Evolutionary conservation across 2,113 vertebrate species (phyloP).

Genomic region (Pomatorhinus ruficollis): DNA sequence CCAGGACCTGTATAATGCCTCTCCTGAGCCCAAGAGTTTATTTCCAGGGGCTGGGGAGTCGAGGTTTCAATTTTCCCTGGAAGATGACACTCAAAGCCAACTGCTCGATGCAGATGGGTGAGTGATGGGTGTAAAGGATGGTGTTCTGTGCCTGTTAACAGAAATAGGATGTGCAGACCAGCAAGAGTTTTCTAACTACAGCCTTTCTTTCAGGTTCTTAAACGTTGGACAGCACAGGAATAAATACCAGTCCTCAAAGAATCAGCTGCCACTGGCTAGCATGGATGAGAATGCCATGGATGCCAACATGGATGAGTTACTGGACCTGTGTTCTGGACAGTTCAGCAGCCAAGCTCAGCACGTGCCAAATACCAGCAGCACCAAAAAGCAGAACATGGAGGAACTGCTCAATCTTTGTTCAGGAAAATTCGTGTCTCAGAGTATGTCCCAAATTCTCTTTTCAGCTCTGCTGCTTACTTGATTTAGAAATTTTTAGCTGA

Average conservation of each 20-base stretch:
- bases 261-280: slow-evolving; percentile 84
- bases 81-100: slow-evolving; percentile 95
- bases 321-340: slow-evolving; percentile 89
- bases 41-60: slow-evolving; percentile 81
- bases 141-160: background rate
- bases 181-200: background rate
- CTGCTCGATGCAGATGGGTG: slow-evolving; percentile 95
- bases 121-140: slow-evolving; percentile 45
- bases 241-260: slow-evolving; percentile 82
- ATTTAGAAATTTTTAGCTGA: background rate
- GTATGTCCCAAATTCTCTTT: slow-evolving; percentile 45
- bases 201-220: slow-evolving; percentile 73
- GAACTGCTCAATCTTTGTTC: slow-evolving; percentile 90
- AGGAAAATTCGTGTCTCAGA: slow-evolving; percentile 82
- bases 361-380: background rate
- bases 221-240: slow-evolving; percentile 79
- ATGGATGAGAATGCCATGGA: slow-evolving; percentile 99
- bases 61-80: slow-evolving; percentile 88
- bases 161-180: background rate
- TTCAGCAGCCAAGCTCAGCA: slow-evolving; percentile 71
- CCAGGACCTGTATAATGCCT: slow-evolving; percentile 92
- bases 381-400: slow-evolving; percentile 80
- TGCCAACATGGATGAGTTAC: slow-evolving; percentile 92
- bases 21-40: slow-evolving; percentile 85
- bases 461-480: background rate